Percentiles rank a stretch among this genome's conserved stretches.
Evolutionary conservation across 2,797 vertebrate species (phyloP).

Genomic region (Poeciliopsis infans): DNA sequence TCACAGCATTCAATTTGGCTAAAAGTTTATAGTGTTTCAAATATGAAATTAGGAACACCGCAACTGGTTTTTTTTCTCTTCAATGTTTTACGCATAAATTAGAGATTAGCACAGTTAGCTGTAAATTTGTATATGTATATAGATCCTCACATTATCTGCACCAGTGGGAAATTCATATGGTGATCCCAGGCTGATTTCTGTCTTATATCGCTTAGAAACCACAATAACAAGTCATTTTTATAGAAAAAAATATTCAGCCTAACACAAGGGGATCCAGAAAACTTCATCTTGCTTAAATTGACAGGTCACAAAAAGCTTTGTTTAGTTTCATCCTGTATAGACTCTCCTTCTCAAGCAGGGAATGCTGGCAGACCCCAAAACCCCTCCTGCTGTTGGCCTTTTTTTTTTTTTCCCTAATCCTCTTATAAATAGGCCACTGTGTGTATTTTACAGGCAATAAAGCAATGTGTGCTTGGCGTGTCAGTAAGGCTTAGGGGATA

Average conservation of each 20-base stretch:
- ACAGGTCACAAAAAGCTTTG: slow-evolving; percentile 51
- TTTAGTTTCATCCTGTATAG: slow-evolving; percentile 53
- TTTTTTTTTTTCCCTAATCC: slow-evolving; percentile 72
- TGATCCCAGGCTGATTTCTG: neutral
- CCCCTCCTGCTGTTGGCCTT: slow-evolving; percentile 65
- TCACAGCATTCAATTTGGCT: neutral
- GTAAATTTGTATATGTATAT: neutral
- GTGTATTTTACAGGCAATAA: slow-evolving; percentile 81
- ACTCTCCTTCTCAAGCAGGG: slow-evolving; percentile 49
- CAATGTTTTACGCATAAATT: neutral
- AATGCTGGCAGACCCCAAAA: slow-evolving; percentile 57
- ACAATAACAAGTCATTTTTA: neutral
- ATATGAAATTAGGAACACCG: neutral
- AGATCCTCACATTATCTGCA: neutral
- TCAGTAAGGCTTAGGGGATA: slow-evolving; percentile 53
- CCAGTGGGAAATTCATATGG: neutral
- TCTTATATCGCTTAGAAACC: neutral
- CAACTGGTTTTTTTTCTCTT: neutral
- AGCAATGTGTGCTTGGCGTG: slow-evolving; percentile 71
- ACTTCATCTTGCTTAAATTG: slow-evolving; percentile 16
- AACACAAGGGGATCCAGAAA: slow-evolving; percentile 3
- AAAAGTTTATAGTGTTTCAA: neutral
- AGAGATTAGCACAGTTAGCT: neutral
- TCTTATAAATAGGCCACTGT: slow-evolving; percentile 80
- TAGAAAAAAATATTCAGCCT: neutral